Base-by-base conservation (phyloP, 2,113 vertebrate genomes). In the Phaethon lepturus region DNA sequence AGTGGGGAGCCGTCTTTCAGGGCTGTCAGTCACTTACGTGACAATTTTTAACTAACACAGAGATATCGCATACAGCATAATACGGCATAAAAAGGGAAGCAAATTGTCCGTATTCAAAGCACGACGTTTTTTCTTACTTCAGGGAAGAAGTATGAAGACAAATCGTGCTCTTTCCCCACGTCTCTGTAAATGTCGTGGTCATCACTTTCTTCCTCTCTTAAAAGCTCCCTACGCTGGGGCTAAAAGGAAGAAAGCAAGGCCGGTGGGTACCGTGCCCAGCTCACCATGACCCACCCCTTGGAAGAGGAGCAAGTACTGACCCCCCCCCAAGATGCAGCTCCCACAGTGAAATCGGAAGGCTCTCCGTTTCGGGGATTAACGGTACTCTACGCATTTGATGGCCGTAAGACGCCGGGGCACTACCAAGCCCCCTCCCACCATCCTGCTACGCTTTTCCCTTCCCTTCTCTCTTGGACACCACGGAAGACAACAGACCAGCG, bases 11-110 rank as follows among this genome's bases (percentile, higher is more conserved):
- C 31, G 35, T 9, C 11, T 22, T 72, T 68, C 75, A 64, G 59
- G n/a, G 64, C 97, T 92, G 94, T 52, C 94, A 84, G 52, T 95
- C 93, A 80, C 28, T 56, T 67, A 17, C 31, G 25, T 74, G 90
- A 91, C 89, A 92, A 31, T 16, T 90, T 86, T 66, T 42, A 88
- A 62, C 75, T 33, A 62, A 59, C 13, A 45, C 38, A 92, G 49
- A 74, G 71, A n/a, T 1, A 62, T 6, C 15, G 79, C 50, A 53
- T 19, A 20, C 66, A 38, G 22, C 10, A 33, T 6, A 75, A 66
- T 1, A 59, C 2, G 29, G 60, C 66, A 92, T 28, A n/a, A n/a
- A 73, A 86, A 83, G 63, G 11, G 28, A 77, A 74, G 47, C 5
- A 56, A 82, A 88, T 83, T 5, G 44, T 29, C 67, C 71, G 16